Evolutionary conservation across 2,113 vertebrate genomes (phyloP).

Genomic region (Blennius ocellaris): DNA sequence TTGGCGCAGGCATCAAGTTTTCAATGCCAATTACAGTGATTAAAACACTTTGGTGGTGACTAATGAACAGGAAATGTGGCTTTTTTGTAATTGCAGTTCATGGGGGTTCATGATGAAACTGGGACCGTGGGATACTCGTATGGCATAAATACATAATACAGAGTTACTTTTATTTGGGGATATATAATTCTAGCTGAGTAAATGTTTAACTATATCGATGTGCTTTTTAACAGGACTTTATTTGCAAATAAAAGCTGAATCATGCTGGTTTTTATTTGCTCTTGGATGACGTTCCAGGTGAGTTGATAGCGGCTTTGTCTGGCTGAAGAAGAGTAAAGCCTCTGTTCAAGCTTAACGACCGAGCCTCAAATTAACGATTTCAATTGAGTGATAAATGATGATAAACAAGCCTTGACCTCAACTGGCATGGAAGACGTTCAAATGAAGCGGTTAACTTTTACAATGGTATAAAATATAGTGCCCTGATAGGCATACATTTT

Average conservation of each 20-base stretch:
- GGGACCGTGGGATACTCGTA: not conserved
- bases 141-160: too few relatives aligned
- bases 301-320: not conserved
- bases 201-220: too few relatives aligned
- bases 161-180: too few relatives aligned
- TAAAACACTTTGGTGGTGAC: conserved; percentile 31
- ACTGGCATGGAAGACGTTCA: not conserved
- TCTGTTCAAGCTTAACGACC: not conserved
- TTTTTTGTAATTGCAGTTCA: conserved; percentile 1
- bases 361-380: not conserved
- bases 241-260: not conserved
- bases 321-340: not conserved
- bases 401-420: too few relatives aligned
- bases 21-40: conserved; percentile 61
- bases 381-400: not conserved
- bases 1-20: conserved; percentile 48
- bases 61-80: conserved; percentile 40
- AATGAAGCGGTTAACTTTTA: not conserved
- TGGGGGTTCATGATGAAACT: conserved; percentile 1
- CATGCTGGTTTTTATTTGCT: not conserved
- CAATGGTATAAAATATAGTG: not conserved
- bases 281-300: not conserved
- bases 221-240: too few relatives aligned
- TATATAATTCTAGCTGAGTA: too few relatives aligned
- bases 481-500: not conserved